Percentiles rank a stretch among this genome's conserved stretches.
phyloP scores from a whole-genome alignment of 2,113 vertebrate genomes.

The Saguinus midas region DNA sequence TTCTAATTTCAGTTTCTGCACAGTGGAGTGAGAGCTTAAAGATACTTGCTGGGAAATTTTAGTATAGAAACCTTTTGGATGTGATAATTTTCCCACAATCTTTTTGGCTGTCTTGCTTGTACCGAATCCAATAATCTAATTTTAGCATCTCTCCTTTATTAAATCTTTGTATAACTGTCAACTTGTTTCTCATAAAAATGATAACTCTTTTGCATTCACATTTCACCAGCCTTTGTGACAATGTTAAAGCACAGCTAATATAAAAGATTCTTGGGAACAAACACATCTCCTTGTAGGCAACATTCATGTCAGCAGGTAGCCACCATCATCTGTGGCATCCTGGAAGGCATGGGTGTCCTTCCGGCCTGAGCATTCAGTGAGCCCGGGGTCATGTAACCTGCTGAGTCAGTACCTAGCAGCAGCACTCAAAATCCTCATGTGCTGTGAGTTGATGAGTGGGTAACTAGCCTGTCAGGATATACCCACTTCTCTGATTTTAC shows the following conservation, averaged over 20 bases:
- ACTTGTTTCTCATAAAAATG: neutral
- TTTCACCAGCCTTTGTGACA: neutral
- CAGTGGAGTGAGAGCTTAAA: neutral
- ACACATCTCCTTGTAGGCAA: neutral
- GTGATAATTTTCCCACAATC: too few species aligned
- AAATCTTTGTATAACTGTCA: neutral
- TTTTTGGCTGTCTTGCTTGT: neutral
- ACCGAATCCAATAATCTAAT: neutral
- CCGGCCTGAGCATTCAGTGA: neutral
- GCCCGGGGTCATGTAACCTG: neutral
- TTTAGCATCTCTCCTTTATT: neutral
- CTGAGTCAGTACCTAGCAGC: neutral
- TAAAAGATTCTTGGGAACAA: neutral
- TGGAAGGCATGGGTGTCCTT: neutral
- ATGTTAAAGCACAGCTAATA: neutral
- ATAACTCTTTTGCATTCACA: neutral
- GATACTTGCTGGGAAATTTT: neutral
- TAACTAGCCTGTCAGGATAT: neutral
- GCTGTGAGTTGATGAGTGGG: neutral
- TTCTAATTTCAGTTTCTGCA: neutral
- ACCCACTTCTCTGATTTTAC: neutral
- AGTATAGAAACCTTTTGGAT: neutral
- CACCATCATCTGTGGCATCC: fast-evolving
- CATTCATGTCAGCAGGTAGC: neutral
- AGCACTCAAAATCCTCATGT: too few species aligned